Evolutionary conservation across 2,797 vertebrate species (phyloP), one percentile per base, ranked within the genome.

Genomic region (Helarctos malayanus): DNA sequence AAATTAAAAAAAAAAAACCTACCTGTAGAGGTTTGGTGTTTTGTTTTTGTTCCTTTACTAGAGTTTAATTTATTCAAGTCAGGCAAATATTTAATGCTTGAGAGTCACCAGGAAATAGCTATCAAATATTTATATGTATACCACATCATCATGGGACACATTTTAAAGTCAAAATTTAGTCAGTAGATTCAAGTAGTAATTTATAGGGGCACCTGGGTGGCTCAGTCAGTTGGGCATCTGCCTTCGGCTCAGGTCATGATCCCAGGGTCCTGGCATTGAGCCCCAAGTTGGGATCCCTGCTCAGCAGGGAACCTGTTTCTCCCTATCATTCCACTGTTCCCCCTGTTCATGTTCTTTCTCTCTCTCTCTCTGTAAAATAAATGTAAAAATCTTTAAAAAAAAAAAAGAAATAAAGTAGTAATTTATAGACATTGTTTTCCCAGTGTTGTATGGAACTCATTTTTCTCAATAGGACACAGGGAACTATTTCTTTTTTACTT

Each of bases 1-100:
- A 98, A 89, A 95, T 97, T 86, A 27, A 97, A 93, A 97, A 97
- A 80, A 32, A 11, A 15, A 38, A 38, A 38, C 35, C 35, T 15
- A 75, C 41, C 45, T 19, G 15, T 49, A 32, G 15, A 29, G 27
- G 8, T 49, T 75, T 75, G 4, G 2, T 49, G 15, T 29, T 47
- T 75, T 47, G 45, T 75, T 75, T 75, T 29, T 49, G 9, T 75
- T 32, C 27, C 41, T 32, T 75, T 32, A 95, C 56, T 63, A 14
- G 95, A 97, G 52, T 87, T 97, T 97, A 86, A 45, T 80, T 65
- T 78, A 49, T 78, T 49, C 49, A 59, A 85, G 76, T 89, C 95
- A 97, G 94, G 95, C 92, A 98, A 96, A 82, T 94, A 92, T 92
- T 96, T 97, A 95, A 97, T 91, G 93, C 79, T 94, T 97, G 65